Conservation (phyloP, 2,113 vertebrate species). For the Todiramphus saurophagus region DNA sequence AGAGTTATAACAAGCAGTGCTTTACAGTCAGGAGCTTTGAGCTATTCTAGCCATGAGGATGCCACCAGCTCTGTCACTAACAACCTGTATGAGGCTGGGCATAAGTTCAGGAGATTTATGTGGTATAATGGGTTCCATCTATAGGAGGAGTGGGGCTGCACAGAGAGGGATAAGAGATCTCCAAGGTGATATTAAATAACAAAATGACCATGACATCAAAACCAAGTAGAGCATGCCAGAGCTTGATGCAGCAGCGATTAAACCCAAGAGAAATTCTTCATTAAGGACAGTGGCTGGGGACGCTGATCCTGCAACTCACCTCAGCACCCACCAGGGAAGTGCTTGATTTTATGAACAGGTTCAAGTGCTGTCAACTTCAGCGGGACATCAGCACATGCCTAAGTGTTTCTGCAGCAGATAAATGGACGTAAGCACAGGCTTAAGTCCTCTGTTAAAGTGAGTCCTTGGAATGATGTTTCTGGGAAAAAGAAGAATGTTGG, state of each 20-base stretch:
- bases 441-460: not conserved
- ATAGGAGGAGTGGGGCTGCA: not conserved
- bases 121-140: not conserved
- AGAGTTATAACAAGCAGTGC: not conserved
- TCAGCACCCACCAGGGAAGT: not conserved
- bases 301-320: not conserved
- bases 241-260: not conserved
- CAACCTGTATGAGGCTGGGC: not conserved
- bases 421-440: not conserved
- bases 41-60: not conserved
- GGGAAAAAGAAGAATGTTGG: not conserved
- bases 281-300: not conserved
- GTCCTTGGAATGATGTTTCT: not conserved
- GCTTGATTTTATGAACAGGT: not conserved
- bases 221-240: not conserved
- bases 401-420: not conserved
- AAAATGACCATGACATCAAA: not conserved
- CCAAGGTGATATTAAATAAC: not conserved
- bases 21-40: not conserved
- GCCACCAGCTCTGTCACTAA: not conserved
- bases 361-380: not conserved
- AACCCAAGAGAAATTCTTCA: not conserved
- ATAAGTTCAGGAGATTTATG: rapidly evolving
- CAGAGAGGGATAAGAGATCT: not conserved
- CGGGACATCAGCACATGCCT: not conserved